Percentiles rank a stretch among this genome's conserved stretches.
Evolutionary conservation across 2,113 vertebrate species (phyloP).

Genomic region (Carassius gibelio): DNA sequence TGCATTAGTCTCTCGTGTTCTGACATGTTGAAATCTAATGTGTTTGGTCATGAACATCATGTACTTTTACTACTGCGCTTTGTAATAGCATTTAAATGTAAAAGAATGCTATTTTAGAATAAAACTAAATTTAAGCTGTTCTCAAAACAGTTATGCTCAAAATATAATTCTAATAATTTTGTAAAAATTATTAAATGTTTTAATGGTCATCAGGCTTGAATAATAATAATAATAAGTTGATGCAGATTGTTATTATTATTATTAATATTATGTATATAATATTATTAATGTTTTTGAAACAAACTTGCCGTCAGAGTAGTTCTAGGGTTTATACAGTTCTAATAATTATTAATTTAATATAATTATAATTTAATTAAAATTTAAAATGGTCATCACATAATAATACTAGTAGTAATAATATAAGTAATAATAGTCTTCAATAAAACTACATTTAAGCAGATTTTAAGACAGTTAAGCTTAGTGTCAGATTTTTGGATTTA

Average conservation of each 20-base stretch:
- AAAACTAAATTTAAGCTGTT: not conserved
- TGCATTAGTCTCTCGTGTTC: slow-evolving; percentile 19
- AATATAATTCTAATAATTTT: no score
- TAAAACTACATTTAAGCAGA: not conserved
- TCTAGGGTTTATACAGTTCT: not conserved
- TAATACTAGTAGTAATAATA: no score
- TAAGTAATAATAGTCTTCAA: no score
- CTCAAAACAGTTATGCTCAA: not conserved
- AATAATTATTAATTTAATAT: no score
- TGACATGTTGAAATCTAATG: slow-evolving; percentile 40
- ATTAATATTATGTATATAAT: no score
- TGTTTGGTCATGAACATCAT: not conserved
- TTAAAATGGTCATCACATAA: no score
- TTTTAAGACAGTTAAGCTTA: not conserved
- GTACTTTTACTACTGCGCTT: not conserved
- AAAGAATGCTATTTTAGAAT: not conserved
- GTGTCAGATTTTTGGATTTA: not conserved
- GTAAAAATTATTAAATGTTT: no score
- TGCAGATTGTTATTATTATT: no score
- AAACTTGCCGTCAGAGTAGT: not conserved
- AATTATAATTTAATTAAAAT: no score
- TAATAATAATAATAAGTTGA: no score
- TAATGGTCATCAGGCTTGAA: no score
- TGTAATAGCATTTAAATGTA: slow-evolving; percentile 8
- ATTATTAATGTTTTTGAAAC: no score